These are phyloP conservation scores for Coccyzus lansbergi DNA, from an alignment of 2,797 vertebrate species.

Conservation along the genomic window DNA sequence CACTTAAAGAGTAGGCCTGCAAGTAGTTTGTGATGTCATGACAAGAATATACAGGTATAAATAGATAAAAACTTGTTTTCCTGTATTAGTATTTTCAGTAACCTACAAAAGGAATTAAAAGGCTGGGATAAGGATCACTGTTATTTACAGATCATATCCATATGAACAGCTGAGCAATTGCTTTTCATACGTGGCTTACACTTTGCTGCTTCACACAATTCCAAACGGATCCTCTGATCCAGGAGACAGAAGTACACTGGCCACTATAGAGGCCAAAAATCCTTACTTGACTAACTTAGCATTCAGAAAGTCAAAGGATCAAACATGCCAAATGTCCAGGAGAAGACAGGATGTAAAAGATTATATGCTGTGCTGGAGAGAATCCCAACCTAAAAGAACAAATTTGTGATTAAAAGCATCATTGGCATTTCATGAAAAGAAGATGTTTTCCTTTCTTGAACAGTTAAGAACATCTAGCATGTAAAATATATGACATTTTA, in stretches of 20 bases:
- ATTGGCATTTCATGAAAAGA: background rate
- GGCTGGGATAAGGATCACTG: background rate
- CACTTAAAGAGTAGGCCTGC: background rate
- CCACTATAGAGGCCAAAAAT: background rate
- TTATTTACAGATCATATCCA: background rate
- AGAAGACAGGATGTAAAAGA: background rate
- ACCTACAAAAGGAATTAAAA: background rate
- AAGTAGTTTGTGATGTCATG: background rate
- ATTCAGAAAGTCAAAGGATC: background rate
- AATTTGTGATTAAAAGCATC: background rate
- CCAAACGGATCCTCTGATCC: background rate
- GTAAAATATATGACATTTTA: background rate
- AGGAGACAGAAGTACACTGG: background rate
- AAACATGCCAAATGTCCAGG: background rate
- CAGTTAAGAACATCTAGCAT: background rate
- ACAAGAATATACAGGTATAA: background rate
- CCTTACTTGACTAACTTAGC: background rate
- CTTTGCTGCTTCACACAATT: background rate
- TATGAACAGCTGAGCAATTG: background rate
- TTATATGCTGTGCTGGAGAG: background rate
- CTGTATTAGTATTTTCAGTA: background rate
- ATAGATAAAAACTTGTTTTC: background rate
- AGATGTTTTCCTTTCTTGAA: background rate
- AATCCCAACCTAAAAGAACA: background rate
- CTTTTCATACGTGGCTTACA: rapidly evolving